Evolutionary conservation across 2,113 vertebrate genomes (phyloP).

Genomic region (Athene noctua): DNA sequence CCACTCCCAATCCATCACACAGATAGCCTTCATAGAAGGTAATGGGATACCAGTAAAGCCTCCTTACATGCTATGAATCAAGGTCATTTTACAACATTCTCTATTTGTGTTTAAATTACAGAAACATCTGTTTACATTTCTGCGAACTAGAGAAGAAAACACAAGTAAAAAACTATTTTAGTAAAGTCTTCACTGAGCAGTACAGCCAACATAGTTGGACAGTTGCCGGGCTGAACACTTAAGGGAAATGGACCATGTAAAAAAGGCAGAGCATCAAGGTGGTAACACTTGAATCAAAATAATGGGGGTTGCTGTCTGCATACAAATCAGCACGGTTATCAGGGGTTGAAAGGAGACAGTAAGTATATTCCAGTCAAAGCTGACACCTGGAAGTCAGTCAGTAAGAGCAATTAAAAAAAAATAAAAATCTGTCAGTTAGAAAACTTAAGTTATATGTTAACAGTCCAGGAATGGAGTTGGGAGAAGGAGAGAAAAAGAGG

Average conservation of each 20-base stretch:
- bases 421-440: neutral
- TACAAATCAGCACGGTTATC: neutral
- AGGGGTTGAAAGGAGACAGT: neutral
- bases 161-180: neutral
- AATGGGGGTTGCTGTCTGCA: neutral
- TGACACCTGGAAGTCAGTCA: neutral
- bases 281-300: neutral
- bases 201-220: rapidly evolving
- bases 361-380: neutral
- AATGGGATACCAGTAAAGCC: neutral
- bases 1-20: neutral
- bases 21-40: neutral
- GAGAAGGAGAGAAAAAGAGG: neutral
- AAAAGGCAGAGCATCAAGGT: neutral
- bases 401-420: neutral
- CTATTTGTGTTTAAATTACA: no score
- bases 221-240: neutral
- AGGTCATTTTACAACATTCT: neutral
- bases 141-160: neutral
- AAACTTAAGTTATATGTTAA: neutral
- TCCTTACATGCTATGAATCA: neutral
- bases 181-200: neutral
- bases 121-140: neutral
- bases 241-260: neutral
- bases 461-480: neutral